Conservation (phyloP, 2,888 invertebrate species). For the Pecten maximus region DNA sequence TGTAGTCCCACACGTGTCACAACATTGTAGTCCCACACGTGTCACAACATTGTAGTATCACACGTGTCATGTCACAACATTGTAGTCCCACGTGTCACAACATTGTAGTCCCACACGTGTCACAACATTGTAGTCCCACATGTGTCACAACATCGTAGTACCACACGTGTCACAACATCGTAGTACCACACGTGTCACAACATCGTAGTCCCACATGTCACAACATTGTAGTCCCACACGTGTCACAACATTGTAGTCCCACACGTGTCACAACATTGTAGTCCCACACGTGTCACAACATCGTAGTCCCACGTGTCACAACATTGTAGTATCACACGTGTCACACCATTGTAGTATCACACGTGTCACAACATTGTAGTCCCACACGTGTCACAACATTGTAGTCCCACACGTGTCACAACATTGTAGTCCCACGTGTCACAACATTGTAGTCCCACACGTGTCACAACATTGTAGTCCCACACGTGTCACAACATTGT, state of each 20-base stretch:
- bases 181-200: no score
- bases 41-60: not conserved
- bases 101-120: not conserved
- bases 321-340: not conserved
- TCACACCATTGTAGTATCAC: no score
- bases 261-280: not conserved
- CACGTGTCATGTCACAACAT: not conserved
- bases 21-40: not conserved
- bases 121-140: no score
- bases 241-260: not conserved
- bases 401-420: not conserved
- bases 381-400: not conserved
- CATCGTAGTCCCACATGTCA: no score
- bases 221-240: not conserved
- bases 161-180: not conserved
- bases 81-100: not conserved
- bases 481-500: not conserved
- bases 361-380: not conserved
- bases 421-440: not conserved
- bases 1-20: not conserved
- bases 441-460: not conserved
- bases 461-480: not conserved
- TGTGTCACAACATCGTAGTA: not conserved
- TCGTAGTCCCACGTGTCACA: not conserved
- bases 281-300: not conserved